Evolutionary conservation across 2,888 invertebrate genomes (phyloP), one percentile per base, ranked within the genome.

Genomic region (Drosophila merina): DNA sequence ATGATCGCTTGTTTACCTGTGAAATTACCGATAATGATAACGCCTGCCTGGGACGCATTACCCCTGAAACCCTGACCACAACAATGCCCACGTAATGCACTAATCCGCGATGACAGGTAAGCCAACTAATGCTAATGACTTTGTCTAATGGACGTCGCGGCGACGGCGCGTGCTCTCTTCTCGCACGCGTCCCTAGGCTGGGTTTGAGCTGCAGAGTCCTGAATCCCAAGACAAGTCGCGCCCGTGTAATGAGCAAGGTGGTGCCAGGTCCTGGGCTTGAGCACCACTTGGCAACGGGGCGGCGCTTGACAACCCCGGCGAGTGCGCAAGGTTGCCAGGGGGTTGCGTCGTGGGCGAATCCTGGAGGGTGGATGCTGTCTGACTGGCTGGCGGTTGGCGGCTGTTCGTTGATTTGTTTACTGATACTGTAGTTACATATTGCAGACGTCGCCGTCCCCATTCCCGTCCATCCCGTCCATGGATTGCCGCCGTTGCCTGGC

Each of bases 41-140:
- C 51, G 47, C 40, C 45, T 48, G 55, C 40, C 40, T 40, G 56
- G 62, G 42, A 49, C 20, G 47, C 71, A 81, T 81, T 81, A 71
- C 26, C 56, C 44, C 36, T 6, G 36, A 2, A 57, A 56, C 56
- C 52, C 74, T 76, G 75, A 84, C 84, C 86, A 57, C 83, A 85
- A 66, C 71, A 73, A 56, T 45, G 54, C 51, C 49, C 55, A 48
- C 57, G 63, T 31, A 55, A 10, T 57, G 45, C 58, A 51, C 71
- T 81, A 86, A 86, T 81, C 86, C 72, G 77, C 57, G 75, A 47
- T 74, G 79, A 79, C 87, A 85, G 83, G 76, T 84, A 80, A 74
- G 33, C 70, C 75, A 54, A 70, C 81, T 75, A 74, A 75, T 81
- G 80, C 81, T 84, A 84, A 81, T 85, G 68, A 76, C 70, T 57